phyloP scores from a whole-genome alignment of 92 coral and sea anemone genomes.

The Epizoanthus stellaris region DNA sequence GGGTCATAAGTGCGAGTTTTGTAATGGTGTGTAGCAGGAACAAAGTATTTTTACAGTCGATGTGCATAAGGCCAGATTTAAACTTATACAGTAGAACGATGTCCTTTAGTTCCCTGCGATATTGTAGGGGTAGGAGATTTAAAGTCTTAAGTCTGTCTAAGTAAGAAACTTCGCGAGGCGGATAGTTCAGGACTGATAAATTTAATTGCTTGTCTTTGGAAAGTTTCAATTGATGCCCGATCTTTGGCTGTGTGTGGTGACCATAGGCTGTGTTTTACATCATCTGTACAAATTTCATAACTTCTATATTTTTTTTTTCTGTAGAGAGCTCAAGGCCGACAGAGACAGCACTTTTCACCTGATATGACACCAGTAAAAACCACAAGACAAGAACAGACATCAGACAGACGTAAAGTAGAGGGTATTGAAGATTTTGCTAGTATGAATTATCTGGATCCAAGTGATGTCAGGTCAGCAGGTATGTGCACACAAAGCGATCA shows the following conservation, averaged over 20 bases:
- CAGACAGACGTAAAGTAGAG: background rate
- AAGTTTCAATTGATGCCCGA: slow-evolving; percentile 1
- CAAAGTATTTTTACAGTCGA: background rate
- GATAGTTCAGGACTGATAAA: slow-evolving; percentile 15
- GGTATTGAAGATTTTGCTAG: background rate
- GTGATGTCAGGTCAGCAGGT: background rate
- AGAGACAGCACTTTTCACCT: background rate
- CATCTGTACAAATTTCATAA: background rate
- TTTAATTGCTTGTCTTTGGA: slow-evolving; percentile 8
- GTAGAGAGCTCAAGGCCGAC: background rate
- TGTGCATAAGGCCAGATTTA: too few species aligned
- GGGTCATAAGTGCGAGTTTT: background rate
- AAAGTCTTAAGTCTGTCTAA: slow-evolving; percentile 5
- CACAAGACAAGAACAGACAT: background rate
- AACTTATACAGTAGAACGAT: too few species aligned
- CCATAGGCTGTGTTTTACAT: background rate
- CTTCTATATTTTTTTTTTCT: background rate
- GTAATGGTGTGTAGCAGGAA: background rate
- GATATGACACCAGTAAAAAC: slow-evolving; percentile 8
- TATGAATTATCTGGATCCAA: slow-evolving; percentile 22
- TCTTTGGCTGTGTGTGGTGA: slow-evolving; percentile 24
- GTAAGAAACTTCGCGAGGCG: background rate
- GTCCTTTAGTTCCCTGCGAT: too few species aligned
- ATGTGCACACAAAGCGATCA: background rate
- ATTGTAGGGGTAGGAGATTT: background rate